Percentiles rank a stretch among this genome's conserved stretches.
Evolutionary conservation across 1,140 invertebrate species (phyloP).

Genomic region (Plectrocnemia conspersa): DNA sequence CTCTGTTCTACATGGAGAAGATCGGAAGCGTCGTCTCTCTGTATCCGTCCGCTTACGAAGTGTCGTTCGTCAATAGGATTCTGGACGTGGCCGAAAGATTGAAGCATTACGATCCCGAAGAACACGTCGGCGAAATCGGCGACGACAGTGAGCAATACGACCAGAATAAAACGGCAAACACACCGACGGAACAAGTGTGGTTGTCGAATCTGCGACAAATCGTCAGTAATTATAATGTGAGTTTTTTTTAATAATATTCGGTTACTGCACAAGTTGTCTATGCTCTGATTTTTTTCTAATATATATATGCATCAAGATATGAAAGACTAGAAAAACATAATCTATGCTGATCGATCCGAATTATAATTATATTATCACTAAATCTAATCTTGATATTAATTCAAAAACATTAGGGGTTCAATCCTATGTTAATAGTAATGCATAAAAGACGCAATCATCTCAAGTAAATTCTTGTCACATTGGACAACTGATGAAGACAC

Average conservation of each 20-base stretch:
- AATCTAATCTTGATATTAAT: too few relatives aligned
- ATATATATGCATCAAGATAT: too few relatives aligned
- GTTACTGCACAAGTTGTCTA: neutral
- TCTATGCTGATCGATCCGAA: too few relatives aligned
- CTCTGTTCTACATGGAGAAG: conserved; percentile 77
- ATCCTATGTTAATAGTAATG: too few relatives aligned
- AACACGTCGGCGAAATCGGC: conserved; percentile 39
- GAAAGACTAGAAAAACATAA: too few relatives aligned
- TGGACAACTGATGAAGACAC: too few relatives aligned
- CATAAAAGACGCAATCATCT: too few relatives aligned
- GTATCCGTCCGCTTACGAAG: conserved; percentile 54
- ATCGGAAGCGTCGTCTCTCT: conserved; percentile 64
- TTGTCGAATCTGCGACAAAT: conserved; percentile 46
- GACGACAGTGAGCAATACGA: conserved; percentile 30
- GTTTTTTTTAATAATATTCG: neutral
- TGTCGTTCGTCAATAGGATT: conserved; percentile 60
- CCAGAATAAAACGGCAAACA: neutral
- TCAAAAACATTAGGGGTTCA: too few relatives aligned
- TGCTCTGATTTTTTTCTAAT: too few relatives aligned
- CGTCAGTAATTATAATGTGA: conserved; percentile 40
- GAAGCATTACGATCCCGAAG: conserved; percentile 71
- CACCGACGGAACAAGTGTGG: conserved; percentile 51
- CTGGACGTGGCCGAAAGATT: conserved; percentile 63
- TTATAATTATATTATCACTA: too few relatives aligned
- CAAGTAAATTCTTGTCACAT: too few relatives aligned